These are phyloP conservation scores for Pseudococcus longispinus DNA, from an alignment of 2,888 invertebrate species.

Conservation along the genomic window DNA sequence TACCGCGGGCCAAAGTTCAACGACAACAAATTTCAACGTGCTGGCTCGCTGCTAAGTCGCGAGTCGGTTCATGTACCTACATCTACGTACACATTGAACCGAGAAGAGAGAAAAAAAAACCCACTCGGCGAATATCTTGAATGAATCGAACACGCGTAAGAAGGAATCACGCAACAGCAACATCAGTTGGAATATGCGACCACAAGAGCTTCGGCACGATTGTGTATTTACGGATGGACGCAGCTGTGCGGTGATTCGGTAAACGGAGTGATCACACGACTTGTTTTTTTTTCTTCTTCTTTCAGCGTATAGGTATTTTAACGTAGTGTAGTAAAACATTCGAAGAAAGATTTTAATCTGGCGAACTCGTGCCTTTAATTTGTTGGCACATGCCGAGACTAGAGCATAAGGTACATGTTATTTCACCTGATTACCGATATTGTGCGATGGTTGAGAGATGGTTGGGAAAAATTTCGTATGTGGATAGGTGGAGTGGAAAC, in stretches of 20 bases:
- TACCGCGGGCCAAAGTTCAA: slow-evolving; percentile 6
- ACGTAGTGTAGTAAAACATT: neutral
- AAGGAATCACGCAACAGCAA: neutral
- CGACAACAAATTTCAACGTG: neutral
- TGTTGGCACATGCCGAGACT: slow-evolving; percentile 25
- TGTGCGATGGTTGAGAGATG: neutral
- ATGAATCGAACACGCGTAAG: slow-evolving; percentile 22
- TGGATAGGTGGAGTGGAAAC: neutral
- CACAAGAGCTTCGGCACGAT: neutral
- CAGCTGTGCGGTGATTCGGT: neutral
- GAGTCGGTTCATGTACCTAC: neutral
- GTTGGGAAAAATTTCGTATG: neutral
- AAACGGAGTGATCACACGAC: slow-evolving; percentile 9
- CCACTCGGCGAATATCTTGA: neutral
- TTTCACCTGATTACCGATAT: slow-evolving; percentile 21
- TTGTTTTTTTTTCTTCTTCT: neutral
- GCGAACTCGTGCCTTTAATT: slow-evolving; percentile 33
- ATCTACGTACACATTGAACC: neutral
- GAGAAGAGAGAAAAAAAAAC: no score
- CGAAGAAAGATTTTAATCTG: neutral
- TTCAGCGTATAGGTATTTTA: neutral
- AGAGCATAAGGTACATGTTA: neutral
- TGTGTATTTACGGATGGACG: neutral
- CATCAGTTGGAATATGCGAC: neutral
- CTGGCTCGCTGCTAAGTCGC: no score